These are phyloP conservation scores for Andrena marginata DNA, from an alignment of 2,888 invertebrate genomes.

Conservation along the genomic window DNA sequence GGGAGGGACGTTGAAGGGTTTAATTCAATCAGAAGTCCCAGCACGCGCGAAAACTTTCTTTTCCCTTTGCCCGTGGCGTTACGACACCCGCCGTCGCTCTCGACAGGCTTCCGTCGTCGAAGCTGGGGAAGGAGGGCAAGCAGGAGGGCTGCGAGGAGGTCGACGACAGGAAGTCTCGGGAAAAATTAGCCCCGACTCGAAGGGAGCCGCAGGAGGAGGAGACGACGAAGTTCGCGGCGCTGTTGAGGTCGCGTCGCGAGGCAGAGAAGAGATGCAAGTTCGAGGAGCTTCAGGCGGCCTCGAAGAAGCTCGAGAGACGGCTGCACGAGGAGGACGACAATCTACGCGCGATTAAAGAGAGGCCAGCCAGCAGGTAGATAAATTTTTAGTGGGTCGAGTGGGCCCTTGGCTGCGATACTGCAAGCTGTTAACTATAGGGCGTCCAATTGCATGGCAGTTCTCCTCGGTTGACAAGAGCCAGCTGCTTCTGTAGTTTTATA, in stretches of 20 bases:
- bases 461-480: background rate
- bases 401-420: background rate
- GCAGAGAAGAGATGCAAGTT: constrained; percentile 77
- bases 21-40: constrained; percentile 20
- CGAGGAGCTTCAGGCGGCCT: constrained; percentile 80
- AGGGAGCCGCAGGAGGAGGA: constrained; percentile 63
- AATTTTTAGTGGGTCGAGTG: constrained; percentile 4
- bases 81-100: constrained; percentile 18
- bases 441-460: background rate
- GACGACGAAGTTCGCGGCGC: constrained; percentile 76
- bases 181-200: constrained; percentile 49
- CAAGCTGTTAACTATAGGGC: no score
- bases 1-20: background rate
- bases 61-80: background rate
- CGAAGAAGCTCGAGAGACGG: constrained; percentile 77
- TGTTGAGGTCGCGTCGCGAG: constrained; percentile 68
- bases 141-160: constrained; percentile 36
- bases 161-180: constrained; percentile 49
- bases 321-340: constrained; percentile 72
- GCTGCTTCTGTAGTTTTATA: background rate
- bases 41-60: constrained; percentile 10
- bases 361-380: constrained; percentile 46
- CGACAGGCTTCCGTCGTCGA: constrained; percentile 52
- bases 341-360: constrained; percentile 56
- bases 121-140: constrained; percentile 46